Conservation (phyloP, 2,797 vertebrate species). For the Rhodeus uyekii region DNA sequence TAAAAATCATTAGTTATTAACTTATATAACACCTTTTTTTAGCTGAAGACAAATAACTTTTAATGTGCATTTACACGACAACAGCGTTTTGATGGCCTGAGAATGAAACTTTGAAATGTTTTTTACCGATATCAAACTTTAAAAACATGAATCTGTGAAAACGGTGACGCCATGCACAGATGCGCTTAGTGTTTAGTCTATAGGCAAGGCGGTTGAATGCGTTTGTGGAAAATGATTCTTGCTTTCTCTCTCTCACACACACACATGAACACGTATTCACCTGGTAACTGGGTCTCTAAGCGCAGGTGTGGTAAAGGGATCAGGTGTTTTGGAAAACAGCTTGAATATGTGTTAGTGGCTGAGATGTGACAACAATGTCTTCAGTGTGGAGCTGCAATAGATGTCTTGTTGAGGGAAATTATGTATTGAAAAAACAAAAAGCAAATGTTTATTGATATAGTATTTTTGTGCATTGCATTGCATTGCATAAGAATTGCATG, state of each 20-base stretch:
- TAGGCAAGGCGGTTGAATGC: too few relatives aligned
- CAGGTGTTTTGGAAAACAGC: slow-evolving; percentile 33
- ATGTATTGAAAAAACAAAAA: neutral
- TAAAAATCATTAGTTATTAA: too few relatives aligned
- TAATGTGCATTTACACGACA: too few relatives aligned
- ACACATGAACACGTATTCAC: neutral
- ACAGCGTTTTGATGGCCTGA: too few relatives aligned
- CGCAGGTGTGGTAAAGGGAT: slow-evolving; percentile 23
- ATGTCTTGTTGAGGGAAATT: neutral
- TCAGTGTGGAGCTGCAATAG: slow-evolving; percentile 6
- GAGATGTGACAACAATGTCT: slow-evolving; percentile 13
- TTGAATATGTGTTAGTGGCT: slow-evolving; percentile 34
- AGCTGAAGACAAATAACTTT: too few relatives aligned
- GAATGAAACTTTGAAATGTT: too few relatives aligned
- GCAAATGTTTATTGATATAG: neutral
- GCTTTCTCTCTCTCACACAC: neutral
- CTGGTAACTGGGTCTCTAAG: neutral
- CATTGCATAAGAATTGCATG: neutral
- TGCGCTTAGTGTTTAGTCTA: too few relatives aligned
- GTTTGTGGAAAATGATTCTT: neutral
- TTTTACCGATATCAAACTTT: too few relatives aligned
- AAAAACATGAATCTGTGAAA: too few relatives aligned
- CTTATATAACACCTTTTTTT: too few relatives aligned
- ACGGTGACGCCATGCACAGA: too few relatives aligned
- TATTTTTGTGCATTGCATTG: neutral